Conservation (phyloP, 2,888 invertebrate genomes). For the Drosophila subsilvestris region DNA sequence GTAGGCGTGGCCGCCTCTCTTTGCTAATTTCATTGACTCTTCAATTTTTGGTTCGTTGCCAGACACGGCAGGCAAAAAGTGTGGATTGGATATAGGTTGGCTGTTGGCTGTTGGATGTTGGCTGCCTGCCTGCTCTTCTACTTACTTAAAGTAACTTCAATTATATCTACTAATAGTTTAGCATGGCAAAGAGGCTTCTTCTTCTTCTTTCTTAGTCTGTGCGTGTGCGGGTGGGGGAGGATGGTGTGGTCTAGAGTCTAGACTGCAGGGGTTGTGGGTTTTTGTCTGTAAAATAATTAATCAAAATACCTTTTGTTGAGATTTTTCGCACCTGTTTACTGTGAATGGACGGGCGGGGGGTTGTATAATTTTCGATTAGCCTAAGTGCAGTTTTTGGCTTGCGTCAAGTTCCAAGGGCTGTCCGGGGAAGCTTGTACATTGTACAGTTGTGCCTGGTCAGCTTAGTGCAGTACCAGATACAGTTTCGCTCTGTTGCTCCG, state of each 20-base stretch:
- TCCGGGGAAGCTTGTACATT: background rate
- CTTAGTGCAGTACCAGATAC: slow-evolving; percentile 24
- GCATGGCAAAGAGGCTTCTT: background rate
- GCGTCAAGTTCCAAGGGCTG: background rate
- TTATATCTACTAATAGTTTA: slow-evolving; percentile 30
- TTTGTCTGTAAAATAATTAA: slow-evolving; percentile 29
- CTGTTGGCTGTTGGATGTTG: slow-evolving; percentile 44
- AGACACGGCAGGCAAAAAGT: slow-evolving; percentile 55
- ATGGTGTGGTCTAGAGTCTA: background rate
- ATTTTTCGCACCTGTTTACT: slow-evolving; percentile 35
- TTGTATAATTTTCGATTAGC: slow-evolving; percentile 69
- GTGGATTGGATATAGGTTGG: slow-evolving; percentile 34
- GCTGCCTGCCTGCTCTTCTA: slow-evolving; percentile 6
- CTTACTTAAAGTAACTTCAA: slow-evolving; percentile 52
- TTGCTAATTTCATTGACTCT: slow-evolving; percentile 75
- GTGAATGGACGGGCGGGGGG: slow-evolving; percentile 1
- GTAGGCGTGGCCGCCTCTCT: slow-evolving; percentile 41
- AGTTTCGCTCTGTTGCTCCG: background rate
- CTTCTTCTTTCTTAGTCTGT: background rate
- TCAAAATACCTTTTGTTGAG: slow-evolving; percentile 27
- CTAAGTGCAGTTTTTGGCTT: slow-evolving; percentile 60
- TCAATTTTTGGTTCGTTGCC: slow-evolving; percentile 54
- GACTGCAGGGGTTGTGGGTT: background rate
- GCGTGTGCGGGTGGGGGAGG: no score
- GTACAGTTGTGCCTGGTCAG: slow-evolving; percentile 46